Conservation (phyloP, 2,113 vertebrate genomes). For the Anarrhichthys ocellatus region DNA sequence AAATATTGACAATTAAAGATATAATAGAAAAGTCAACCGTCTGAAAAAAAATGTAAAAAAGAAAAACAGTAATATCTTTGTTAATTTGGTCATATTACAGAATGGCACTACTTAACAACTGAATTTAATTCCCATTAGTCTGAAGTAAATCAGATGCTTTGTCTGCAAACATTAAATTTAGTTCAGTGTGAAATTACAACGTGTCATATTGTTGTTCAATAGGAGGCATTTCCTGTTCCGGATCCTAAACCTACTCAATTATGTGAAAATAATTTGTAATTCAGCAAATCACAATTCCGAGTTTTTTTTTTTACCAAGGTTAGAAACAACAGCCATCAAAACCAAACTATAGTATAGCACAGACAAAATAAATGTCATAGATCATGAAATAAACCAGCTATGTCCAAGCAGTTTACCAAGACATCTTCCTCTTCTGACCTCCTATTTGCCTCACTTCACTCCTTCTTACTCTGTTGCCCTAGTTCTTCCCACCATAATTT, state of each 20-base stretch:
- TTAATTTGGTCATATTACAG: neutral
- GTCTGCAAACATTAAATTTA: slow-evolving; percentile 1
- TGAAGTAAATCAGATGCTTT: neutral
- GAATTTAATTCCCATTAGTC: neutral
- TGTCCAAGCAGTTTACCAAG: neutral
- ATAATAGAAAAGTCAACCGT: neutral
- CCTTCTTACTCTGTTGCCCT: neutral
- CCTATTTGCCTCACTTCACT: neutral
- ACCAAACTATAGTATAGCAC: neutral
- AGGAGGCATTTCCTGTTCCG: neutral
- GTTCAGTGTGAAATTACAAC: neutral
- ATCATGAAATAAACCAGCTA: neutral
- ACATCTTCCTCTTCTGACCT: neutral
- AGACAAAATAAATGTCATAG: neutral
- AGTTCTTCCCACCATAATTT: neutral
- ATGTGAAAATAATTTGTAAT: neutral
- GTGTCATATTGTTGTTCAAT: neutral
- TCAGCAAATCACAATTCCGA: neutral
- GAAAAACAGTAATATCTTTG: neutral
- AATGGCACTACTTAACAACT: neutral
- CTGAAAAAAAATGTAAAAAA: neutral
- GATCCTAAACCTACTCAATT: neutral
- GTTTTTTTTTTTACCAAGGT: neutral
- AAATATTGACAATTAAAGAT: neutral
- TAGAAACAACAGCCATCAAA: slow-evolving; percentile 2